phyloP scores from a whole-genome alignment of 2,113 vertebrate genomes.

The Microtus montanus region DNA sequence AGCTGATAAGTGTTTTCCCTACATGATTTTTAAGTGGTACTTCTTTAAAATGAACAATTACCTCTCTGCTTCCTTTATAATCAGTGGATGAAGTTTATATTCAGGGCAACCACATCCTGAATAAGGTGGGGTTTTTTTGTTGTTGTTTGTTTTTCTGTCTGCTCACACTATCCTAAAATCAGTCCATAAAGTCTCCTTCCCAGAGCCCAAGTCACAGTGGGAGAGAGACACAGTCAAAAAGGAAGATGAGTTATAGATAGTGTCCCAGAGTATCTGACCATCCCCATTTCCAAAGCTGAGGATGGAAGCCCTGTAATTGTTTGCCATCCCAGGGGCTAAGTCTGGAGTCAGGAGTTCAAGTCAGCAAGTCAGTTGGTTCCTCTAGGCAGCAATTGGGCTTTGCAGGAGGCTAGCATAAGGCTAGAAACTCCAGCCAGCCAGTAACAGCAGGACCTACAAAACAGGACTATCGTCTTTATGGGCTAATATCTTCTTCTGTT shows the following conservation, averaged over 20 bases:
- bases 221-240: neutral
- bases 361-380: slow-evolving; percentile 10
- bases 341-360: neutral
- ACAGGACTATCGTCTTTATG: neutral
- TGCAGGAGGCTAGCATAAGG: neutral
- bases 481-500: neutral
- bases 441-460: neutral
- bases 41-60: slow-evolving; percentile 34
- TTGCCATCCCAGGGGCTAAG: neutral
- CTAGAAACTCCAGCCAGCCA: slow-evolving; percentile 12
- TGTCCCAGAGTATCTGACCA: neutral
- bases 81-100: neutral
- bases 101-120: neutral
- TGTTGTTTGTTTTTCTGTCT: neutral
- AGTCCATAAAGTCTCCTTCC: neutral
- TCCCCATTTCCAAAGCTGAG: neutral
- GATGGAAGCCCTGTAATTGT: neutral
- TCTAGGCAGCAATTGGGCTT: slow-evolving; percentile 19
- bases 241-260: neutral
- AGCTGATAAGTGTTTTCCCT: slow-evolving; percentile 1
- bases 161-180: neutral
- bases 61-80: neutral
- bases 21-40: slow-evolving; percentile 19
- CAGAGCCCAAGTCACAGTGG: neutral
- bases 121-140: neutral